These are phyloP conservation scores for Varanus komodoensis DNA, from an alignment of 2,113 vertebrate species.

Conservation along the genomic window DNA sequence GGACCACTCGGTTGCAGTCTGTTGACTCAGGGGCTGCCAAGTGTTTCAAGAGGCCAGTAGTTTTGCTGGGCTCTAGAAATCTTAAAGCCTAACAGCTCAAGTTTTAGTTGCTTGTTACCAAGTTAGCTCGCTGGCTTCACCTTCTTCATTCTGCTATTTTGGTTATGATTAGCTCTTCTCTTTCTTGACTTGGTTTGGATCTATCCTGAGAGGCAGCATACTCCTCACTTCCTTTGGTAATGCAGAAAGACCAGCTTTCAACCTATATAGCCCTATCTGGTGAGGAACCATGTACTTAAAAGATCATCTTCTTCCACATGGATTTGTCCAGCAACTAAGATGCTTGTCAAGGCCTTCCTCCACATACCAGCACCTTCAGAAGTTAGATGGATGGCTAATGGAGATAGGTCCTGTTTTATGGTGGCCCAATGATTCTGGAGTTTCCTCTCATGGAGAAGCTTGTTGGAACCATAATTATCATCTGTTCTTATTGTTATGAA, in stretches of 20 bases:
- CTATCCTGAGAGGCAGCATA: background rate
- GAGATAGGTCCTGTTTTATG: background rate
- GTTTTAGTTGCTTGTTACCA: background rate
- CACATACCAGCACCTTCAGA: background rate
- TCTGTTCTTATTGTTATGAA: background rate
- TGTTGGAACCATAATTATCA: background rate
- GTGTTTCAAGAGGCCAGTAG: background rate
- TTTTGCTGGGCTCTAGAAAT: background rate
- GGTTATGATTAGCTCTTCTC: background rate
- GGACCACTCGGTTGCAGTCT: background rate
- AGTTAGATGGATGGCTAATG: background rate
- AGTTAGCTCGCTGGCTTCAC: background rate
- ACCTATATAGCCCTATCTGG: background rate
- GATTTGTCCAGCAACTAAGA: background rate
- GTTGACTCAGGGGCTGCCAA: background rate
- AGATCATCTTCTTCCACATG: no score
- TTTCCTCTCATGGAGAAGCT: no score
- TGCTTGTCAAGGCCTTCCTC: background rate
- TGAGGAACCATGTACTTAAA: no score
- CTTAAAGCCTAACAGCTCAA: background rate
- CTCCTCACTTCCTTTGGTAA: background rate
- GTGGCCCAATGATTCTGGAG: background rate
- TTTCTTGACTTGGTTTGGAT: background rate
- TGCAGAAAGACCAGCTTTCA: background rate
- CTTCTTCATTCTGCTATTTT: background rate